phyloP scores from a whole-genome alignment of 2,113 vertebrate genomes.

The Bufo gargarizans region DNA sequence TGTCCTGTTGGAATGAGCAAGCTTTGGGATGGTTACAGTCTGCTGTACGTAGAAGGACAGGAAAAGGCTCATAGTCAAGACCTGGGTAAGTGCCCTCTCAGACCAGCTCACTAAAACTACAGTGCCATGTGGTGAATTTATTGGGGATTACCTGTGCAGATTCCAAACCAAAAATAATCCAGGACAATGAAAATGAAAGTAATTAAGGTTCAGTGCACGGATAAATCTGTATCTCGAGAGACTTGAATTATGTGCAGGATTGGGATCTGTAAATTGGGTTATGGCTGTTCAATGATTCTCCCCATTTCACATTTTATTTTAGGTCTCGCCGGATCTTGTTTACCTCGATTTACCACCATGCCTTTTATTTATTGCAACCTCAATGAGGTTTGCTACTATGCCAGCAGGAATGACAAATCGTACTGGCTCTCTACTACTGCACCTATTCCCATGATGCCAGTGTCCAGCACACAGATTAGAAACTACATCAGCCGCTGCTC shows the following conservation, averaged over 20 bases:
- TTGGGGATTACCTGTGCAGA: not conserved
- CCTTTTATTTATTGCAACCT: slow-evolving; percentile 96
- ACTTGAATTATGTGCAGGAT: not conserved
- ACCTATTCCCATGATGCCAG: slow-evolving; percentile 95
- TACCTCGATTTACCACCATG: slow-evolving; percentile 94
- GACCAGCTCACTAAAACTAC: not conserved
- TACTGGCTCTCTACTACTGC: slow-evolving; percentile 96
- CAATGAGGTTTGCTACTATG: slow-evolving; percentile 89
- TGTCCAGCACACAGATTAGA: slow-evolving; percentile 78
- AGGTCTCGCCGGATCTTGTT: slow-evolving; percentile 94
- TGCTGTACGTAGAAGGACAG: slow-evolving; percentile 93
- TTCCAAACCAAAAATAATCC: not conserved
- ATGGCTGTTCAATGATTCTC: not conserved
- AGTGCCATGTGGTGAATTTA: not conserved
- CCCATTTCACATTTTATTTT: not conserved
- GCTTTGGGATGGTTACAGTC: slow-evolving; percentile 94
- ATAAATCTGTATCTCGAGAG: not conserved
- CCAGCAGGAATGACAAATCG: slow-evolving; percentile 94
- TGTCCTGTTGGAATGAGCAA: slow-evolving; percentile 88
- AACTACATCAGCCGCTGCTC: slow-evolving; percentile 94
- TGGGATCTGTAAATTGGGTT: not conserved
- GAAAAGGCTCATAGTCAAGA: slow-evolving; percentile 98
- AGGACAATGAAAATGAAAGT: too few relatives aligned
- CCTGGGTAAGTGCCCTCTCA: slow-evolving; percentile 62
- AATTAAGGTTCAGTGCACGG: too few relatives aligned